Percentiles rank a stretch among this genome's conserved stretches.
These are phyloP conservation scores for Diorhabda elongata DNA, from an alignment of 1,140 invertebrate species.

Conservation along the genomic window DNA sequence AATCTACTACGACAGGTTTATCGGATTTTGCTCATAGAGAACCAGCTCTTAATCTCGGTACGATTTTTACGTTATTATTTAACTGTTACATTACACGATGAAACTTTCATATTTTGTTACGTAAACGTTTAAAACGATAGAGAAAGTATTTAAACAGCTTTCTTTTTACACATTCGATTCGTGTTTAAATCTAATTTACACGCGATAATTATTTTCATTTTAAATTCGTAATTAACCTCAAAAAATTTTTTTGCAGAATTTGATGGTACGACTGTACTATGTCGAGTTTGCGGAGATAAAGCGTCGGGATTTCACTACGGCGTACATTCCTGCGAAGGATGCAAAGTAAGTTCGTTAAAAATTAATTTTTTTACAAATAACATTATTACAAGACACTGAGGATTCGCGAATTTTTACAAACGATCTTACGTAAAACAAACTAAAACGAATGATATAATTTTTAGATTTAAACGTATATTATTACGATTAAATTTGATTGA, in stretches of 20 bases:
- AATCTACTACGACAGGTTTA: constrained; percentile 31
- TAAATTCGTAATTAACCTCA: no score
- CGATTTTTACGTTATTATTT: background rate
- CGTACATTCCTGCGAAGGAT: constrained; percentile 98
- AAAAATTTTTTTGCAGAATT: constrained; percentile 80
- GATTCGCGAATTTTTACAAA: no score
- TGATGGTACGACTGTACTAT: constrained; percentile 95
- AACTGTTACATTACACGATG: background rate
- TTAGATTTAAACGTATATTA: background rate
- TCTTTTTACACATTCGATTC: no score
- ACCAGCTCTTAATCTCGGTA: constrained; percentile 47
- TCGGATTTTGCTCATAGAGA: constrained; percentile 32
- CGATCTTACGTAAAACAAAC: no score
- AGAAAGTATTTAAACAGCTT: no score
- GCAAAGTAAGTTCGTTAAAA: constrained; percentile 78
- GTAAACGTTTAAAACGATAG: background rate
- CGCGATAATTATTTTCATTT: constrained; percentile 21
- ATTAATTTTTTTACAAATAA: no score
- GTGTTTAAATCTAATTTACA: background rate
- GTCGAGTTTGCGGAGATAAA: constrained; percentile 97
- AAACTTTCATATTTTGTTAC: background rate
- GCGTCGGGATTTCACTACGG: constrained; percentile 99
- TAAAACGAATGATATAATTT: no score
- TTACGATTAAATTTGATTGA: background rate
- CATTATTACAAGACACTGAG: no score